Base-by-base conservation (phyloP, 2,888 invertebrate genomes). In the Drosophila fulvimacula region DNA sequence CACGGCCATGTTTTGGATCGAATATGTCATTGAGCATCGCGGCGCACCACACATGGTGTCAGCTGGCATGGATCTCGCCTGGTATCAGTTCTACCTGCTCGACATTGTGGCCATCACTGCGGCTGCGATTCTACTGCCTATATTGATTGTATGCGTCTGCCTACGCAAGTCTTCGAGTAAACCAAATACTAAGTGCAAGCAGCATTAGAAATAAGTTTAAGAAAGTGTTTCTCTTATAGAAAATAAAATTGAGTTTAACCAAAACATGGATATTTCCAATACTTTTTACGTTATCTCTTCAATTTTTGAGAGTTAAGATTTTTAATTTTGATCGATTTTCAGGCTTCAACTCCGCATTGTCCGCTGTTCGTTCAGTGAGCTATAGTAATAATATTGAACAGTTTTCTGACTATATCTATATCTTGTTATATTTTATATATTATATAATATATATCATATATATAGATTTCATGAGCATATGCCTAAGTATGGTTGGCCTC, bases 1-100 rank as follows among this genome's bases (percentile, higher is more conserved):
- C 6, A 88, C 85, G 5, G 91, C 93, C 0, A 86, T 92, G 62
- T 92, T 89, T 69, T 92, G 92, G 92, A 88, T 91, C 13, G 91
- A 92, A 24, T 92, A 92, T 61, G 88, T 92, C 5, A 85, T 92
- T 4, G 79, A 90, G 17, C 89, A 92, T 65, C 89, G 90, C 7
- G 93, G 93, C 0, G 92, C 92, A 0, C 76, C 84, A 0, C 91
- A 92, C 39, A 49, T 92, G 27, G 78, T 88, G 3, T 81, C 91
- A 0, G 84, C 90, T 0, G 90, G 90, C 2, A 57, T 82, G 5
- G 79, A 90, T 34, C 65, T 92, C 1, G 41, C 76, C 4, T 92
- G 91, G 92, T 92, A 90, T 58, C 84, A 91, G 58, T 90, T 90
- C 36, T 90, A 91, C 67, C 72, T 91, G 15, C 7, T 92, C 7